Base-by-base conservation (phyloP, 2,888 invertebrate genomes). In the Hyposoter dolosus region DNA sequence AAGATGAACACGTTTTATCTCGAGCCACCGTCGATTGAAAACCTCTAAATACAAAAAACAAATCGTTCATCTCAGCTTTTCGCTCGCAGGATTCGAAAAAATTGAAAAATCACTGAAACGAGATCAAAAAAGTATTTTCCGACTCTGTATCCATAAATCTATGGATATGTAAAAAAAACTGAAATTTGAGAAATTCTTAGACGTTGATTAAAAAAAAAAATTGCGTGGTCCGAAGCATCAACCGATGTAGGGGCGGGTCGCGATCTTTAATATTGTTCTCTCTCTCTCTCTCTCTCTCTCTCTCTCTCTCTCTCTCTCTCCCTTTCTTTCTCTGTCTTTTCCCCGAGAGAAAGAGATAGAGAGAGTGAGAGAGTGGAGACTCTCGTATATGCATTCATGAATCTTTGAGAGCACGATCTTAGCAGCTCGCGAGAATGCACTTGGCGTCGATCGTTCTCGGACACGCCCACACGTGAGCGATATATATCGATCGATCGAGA, bases 371-470 rank as follows among this genome's bases (percentile, higher is more conserved):
- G 56, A 12, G 56, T 43, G 53, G 23, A 50, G 45, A 69, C 23
- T 45, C 47, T 71, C 65, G 40, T 68, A 32, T 15, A 82, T 66
- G 76, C 69, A 76, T 83, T 50, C 76, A 76, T 77, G 66, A 60
- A 82, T 82, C 69, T 50, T 50, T 66, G 19, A 43, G 77, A 72
- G 81, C 56, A 19, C 56, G 79, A 81, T 74, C 69, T 82, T 84
- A 75, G 66, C 85, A 85, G 80, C 89, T 90, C 89, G 90, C 88
- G 82, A 90, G 89, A 90, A 87, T 89, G 86, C 90, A 88, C 76
- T 89, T 71, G 85, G 15, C 56, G 74, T 85, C 75, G 85, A 87
- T 85, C 80, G 79, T 69, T 81, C 88, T 89, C 81, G 78, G 86
- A 83, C 86, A 86, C 86, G 86, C 82, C 85, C 85, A 82, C 77